Conservation (phyloP, 2,113 vertebrate species). For the Heloderma charlesbogerti region DNA sequence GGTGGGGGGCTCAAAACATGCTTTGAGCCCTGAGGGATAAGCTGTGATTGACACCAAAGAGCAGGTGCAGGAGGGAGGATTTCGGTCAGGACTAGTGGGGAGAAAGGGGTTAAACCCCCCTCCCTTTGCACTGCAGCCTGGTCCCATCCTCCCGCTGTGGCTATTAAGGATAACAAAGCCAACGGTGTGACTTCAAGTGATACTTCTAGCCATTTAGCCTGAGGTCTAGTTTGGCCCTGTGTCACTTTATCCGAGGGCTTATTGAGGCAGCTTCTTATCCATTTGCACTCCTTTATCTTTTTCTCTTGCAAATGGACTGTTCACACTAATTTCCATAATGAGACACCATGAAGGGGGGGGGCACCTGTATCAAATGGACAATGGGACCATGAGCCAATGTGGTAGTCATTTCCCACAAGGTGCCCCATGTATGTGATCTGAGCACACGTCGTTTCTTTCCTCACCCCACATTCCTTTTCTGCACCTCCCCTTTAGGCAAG, state of each 20-base stretch:
- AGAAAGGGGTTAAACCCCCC: too few relatives aligned
- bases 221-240: background rate
- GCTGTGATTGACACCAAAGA: too few relatives aligned
- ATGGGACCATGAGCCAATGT: background rate
- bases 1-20: too few relatives aligned
- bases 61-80: too few relatives aligned
- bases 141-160: too few relatives aligned
- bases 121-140: too few relatives aligned
- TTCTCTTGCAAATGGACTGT: background rate
- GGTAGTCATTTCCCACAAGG: too few relatives aligned
- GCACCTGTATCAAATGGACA: background rate
- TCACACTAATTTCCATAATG: background rate
- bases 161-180: too few relatives aligned
- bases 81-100: too few relatives aligned
- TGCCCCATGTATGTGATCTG: background rate
- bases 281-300: background rate
- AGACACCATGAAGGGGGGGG: background rate
- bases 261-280: background rate
- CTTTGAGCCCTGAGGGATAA: too few relatives aligned
- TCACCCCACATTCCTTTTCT: background rate
- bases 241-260: background rate
- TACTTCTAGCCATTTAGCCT: too few relatives aligned
- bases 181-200: too few relatives aligned
- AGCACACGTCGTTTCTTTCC: background rate
- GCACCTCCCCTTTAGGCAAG: constrained; percentile 61